A percentile compares a stretch with the other conserved stretches of the same genome.
These are phyloP conservation scores for Xenentodon cancila DNA, from an alignment of 2,797 vertebrate species.

Conservation along the genomic window DNA sequence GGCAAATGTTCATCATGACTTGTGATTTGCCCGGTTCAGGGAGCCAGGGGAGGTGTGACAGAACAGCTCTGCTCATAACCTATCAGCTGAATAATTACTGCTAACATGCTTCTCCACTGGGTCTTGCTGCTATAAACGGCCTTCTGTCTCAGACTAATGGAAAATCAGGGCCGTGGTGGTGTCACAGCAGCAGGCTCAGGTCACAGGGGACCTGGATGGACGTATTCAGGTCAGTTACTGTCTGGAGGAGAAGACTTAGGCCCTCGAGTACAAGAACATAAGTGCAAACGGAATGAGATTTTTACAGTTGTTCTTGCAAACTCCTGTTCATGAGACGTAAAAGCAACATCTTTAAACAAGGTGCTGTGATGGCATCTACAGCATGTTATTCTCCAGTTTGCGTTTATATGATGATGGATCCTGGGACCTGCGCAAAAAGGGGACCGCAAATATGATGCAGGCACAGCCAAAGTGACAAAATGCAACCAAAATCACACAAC, in stretches of 20 bases:
- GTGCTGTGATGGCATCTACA: no score
- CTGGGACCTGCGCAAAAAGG: no score
- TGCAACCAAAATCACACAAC: no score
- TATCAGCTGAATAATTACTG: conserved; percentile 62
- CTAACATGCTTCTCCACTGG: conserved; percentile 56
- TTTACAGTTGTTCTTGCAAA: not conserved
- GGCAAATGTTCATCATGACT: conserved; percentile 7
- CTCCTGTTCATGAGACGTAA: not conserved
- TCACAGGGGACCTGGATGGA: conserved; percentile 36
- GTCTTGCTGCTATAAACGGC: conserved; percentile 52
- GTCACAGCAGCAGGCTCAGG: conserved; percentile 4
- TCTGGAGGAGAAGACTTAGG: conserved; percentile 30
- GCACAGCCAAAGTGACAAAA: no score
- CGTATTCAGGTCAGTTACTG: conserved; percentile 43
- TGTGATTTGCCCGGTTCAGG: conserved; percentile 21
- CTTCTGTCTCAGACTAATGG: conserved; percentile 57
- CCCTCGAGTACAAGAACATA: not conserved
- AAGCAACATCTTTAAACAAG: no score
- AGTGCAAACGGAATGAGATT: conserved; percentile 7
- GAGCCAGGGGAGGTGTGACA: conserved; percentile 37
- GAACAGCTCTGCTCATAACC: conserved; percentile 32
- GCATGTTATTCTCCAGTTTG: no score
- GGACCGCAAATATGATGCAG: no score
- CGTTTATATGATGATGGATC: no score
- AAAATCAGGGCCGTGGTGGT: conserved; percentile 39